Evolutionary conservation across 2,113 vertebrate species (phyloP).

Genomic region (Numenius arquata): DNA sequence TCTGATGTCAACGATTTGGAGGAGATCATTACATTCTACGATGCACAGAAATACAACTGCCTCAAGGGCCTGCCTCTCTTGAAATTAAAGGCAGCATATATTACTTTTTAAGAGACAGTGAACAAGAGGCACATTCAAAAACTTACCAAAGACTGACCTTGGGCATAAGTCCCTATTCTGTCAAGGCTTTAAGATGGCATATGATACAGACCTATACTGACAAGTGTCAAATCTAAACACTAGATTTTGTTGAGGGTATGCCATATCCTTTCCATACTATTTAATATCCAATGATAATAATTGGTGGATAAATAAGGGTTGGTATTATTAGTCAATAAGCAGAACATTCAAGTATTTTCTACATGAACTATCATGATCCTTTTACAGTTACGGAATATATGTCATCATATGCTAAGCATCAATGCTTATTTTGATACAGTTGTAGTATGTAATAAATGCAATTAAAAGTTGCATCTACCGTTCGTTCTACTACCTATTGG

Average conservation of each 20-base stretch:
- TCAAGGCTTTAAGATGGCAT: background rate
- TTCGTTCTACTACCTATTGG: background rate
- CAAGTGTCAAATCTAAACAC: constrained; percentile 25
- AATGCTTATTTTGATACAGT: background rate
- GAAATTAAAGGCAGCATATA: background rate
- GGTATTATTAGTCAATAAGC: background rate
- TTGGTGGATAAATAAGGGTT: background rate
- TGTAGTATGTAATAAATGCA: background rate
- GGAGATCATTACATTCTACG: background rate
- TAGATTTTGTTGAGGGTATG: background rate
- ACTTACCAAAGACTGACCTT: constrained; percentile 11
- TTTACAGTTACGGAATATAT: background rate
- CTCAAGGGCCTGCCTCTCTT: background rate
- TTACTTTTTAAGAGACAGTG: background rate
- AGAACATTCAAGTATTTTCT: background rate
- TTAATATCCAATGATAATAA: background rate
- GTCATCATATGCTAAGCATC: background rate
- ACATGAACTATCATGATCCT: background rate
- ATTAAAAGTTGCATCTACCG: background rate
- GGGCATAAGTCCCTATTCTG: constrained; percentile 29
- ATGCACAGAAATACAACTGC: background rate
- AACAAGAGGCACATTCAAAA: background rate
- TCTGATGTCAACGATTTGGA: background rate
- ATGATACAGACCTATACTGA: constrained; percentile 15
- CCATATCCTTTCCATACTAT: background rate